Percentiles rank a stretch among this genome's conserved stretches.
phyloP scores from a whole-genome alignment of 2,888 invertebrate species.

The Resseliella maxima region DNA sequence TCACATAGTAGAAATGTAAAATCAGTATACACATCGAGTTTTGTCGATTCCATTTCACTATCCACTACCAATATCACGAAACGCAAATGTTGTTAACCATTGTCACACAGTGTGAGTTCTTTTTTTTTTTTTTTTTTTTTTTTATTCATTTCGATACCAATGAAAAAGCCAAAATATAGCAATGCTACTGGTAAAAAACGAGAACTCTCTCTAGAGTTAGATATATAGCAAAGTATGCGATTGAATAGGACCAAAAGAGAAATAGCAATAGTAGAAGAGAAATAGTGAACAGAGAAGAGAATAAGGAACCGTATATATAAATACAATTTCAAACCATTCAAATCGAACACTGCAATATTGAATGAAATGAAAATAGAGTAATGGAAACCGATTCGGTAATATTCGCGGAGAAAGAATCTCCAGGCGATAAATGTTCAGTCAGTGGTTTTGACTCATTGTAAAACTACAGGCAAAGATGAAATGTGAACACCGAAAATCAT shows the following conservation, averaged over 20 bases:
- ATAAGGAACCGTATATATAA: neutral
- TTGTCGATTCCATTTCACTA: neutral
- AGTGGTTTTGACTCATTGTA: neutral
- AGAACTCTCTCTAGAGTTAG: too few species aligned
- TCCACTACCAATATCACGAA: neutral
- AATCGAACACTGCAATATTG: neutral
- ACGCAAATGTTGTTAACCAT: slow-evolving; percentile 33
- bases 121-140: too few species aligned
- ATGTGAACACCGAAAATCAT: too few species aligned
- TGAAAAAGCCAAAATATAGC: neutral
- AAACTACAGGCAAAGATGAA: neutral
- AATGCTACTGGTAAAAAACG: too few species aligned
- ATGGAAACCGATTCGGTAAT: slow-evolving; percentile 11
- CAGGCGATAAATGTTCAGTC: neutral
- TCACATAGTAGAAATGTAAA: neutral
- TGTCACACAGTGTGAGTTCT: slow-evolving; percentile 6
- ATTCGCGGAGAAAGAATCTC: slow-evolving; percentile 1
- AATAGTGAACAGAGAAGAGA: too few species aligned
- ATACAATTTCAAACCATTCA: slow-evolving; percentile 33
- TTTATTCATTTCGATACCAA: too few species aligned
- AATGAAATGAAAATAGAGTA: slow-evolving; percentile 22
- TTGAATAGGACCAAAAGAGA: neutral
- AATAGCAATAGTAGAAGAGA: neutral
- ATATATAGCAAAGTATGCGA: too few species aligned
- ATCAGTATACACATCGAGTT: slow-evolving; percentile 4